These are phyloP conservation scores for Emmelina monodactyla DNA, from an alignment of 2,888 invertebrate genomes.

Conservation along the genomic window DNA sequence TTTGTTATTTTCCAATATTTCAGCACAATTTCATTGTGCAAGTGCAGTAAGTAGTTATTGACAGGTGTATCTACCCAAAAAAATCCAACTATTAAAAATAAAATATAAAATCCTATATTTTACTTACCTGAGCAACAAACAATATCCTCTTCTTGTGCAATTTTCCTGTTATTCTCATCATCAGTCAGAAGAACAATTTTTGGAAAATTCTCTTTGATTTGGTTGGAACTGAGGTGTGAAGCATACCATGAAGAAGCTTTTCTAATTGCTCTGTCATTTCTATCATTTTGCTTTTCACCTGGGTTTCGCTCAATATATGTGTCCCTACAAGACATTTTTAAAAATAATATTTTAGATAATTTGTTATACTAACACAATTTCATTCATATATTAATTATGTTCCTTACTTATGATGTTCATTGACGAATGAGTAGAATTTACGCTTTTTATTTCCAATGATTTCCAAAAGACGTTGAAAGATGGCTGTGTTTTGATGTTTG, in stretches of 20 bases:
- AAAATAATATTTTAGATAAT: background rate
- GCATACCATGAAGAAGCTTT: slow-evolving; percentile 85
- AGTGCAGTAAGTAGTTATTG: background rate
- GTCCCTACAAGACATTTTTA: slow-evolving; percentile 66
- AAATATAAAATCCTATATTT: too few species aligned
- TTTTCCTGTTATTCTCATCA: slow-evolving; percentile 78
- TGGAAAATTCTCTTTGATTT: slow-evolving; percentile 37
- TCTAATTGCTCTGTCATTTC: slow-evolving; percentile 91
- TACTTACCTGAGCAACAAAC: slow-evolving; percentile 72
- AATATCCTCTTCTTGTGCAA: slow-evolving; percentile 76
- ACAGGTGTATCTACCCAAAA: too few species aligned
- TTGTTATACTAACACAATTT: background rate
- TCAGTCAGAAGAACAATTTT: slow-evolving; percentile 83
- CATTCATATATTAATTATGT: background rate
- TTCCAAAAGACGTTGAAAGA: slow-evolving; percentile 87
- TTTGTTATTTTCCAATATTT: too few species aligned
- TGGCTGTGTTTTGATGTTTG: slow-evolving; percentile 85
- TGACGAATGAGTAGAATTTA: slow-evolving; percentile 91
- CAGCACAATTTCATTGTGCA: too few species aligned
- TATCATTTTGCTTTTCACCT: slow-evolving; percentile 86
- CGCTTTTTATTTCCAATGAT: slow-evolving; percentile 79
- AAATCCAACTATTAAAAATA: too few species aligned
- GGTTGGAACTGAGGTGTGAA: slow-evolving; percentile 67
- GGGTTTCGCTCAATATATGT: slow-evolving; percentile 85
- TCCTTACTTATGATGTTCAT: slow-evolving; percentile 95